A percentile compares a stretch with the other conserved stretches of the same genome.
phyloP scores from a whole-genome alignment of 2,113 vertebrate genomes.

The Pollachius pollachius region DNA sequence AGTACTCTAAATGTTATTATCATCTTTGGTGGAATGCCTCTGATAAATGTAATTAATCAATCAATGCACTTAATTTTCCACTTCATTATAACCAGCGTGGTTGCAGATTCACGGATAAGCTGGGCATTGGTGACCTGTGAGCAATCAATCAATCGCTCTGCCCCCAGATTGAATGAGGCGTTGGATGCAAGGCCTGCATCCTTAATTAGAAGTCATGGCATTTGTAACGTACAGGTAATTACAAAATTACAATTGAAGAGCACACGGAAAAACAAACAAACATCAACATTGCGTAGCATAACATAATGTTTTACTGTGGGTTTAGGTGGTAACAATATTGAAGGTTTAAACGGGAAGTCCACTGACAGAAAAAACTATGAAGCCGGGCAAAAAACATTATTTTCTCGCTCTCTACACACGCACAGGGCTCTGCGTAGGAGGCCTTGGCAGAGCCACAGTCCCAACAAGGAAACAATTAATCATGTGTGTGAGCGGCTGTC shows the following conservation, averaged over 20 bases:
- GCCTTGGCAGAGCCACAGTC: conserved; percentile 67
- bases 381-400: conserved; percentile 31
- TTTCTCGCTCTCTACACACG: conserved; percentile 31
- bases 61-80: conserved; percentile 60
- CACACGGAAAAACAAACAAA: too few relatives aligned
- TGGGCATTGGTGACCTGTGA: conserved; percentile 50
- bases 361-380: conserved; percentile 48
- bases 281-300: too few relatives aligned
- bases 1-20: conserved; percentile 70
- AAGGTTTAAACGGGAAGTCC: conserved; percentile 27
- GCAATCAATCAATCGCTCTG: conserved; percentile 37
- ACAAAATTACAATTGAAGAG: too few relatives aligned
- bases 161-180: conserved; percentile 1
- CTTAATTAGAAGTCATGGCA: conserved; percentile 30
- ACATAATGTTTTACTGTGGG: too few relatives aligned
- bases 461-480: conserved; percentile 80
- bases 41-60: conserved; percentile 79
- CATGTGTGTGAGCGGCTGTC: conserved; percentile 76
- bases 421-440: conserved; percentile 56
- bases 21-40: conserved; percentile 61
- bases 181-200: neutral
- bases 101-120: conserved; percentile 39
- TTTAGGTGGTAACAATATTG: neutral
- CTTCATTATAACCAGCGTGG: conserved; percentile 50
- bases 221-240: conserved; percentile 20